A percentile compares a stretch with the other conserved stretches of the same genome.
Conservation (phyloP, 2,888 invertebrate genomes). For the Acanthococcus lagerstroemiae region DNA sequence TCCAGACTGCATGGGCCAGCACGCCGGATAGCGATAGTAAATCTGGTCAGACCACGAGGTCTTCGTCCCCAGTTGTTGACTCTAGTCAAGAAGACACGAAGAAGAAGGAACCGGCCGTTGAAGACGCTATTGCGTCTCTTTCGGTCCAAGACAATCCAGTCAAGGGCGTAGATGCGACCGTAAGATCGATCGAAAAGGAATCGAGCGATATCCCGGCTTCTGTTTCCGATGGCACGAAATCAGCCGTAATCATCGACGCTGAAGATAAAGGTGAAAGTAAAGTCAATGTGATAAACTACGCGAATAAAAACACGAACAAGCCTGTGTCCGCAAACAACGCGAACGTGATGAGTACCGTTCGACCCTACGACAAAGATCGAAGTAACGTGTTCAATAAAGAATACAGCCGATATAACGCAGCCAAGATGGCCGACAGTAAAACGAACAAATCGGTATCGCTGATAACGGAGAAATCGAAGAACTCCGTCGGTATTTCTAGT, state of each 20-base stretch:
- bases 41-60: neutral
- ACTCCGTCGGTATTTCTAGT: slow-evolving; percentile 15
- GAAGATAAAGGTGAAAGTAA: neutral
- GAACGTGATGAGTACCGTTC: neutral
- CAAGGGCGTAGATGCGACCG: neutral
- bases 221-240: neutral
- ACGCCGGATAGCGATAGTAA: neutral
- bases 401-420: neutral
- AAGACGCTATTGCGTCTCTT: neutral
- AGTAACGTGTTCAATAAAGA: neutral
- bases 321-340: neutral
- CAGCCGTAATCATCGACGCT: too few species aligned
- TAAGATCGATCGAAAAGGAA: neutral
- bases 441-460: neutral
- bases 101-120: neutral
- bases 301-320: too few species aligned
- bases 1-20: neutral
- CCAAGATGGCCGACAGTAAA: neutral
- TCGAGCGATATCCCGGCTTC: neutral
- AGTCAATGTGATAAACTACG: neutral
- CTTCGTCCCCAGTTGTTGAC: neutral
- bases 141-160: neutral
- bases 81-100: neutral
- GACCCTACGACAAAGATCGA: neutral
- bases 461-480: slow-evolving; percentile 12